Base-by-base conservation (phyloP, 2,888 invertebrate genomes). In the Cataglyphis cursor region DNA sequence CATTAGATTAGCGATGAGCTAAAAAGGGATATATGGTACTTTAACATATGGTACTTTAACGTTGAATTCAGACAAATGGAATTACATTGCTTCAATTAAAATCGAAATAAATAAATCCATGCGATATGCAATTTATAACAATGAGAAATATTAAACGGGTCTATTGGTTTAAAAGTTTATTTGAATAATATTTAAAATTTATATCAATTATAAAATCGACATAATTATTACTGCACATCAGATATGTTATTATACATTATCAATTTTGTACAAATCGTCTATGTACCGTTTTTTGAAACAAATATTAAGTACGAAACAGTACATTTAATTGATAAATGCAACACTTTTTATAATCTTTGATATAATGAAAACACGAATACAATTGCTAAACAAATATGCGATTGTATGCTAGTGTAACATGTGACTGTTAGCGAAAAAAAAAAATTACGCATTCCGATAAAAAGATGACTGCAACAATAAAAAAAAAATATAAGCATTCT, bases 331-430 rank as follows among this genome's bases (percentile, higher is more conserved):
- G 44, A 59, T 41, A 48, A 44, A 64, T 28, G 64, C 41, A 83
- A 83, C 84, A 86, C 81, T 87, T 87, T 87, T 86, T 76, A 21
- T 68, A 78, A 68, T 59, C 41, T 44, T 15, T 15, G 21, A 78
- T 41, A 35, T 31, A 8, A 51, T 51, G 31, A 12, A 35, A 31
- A 31, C 41, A 78, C 10, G 35, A 24, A 35, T 59, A 35, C 68
- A 68, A 76, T 24, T 48, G 76, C 57, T 76, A 12, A 76, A 24
- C 21, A 41, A 82, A 51, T 74, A 66, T 51, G 8, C 9, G 35
- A 59, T 65, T 68, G 59, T 80, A 68, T 44, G 54, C 65, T 24
- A 28, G 35, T 65, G 65, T 62, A 31, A 73, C 72, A 82, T 82
- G 18, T 80, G 68, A 68, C 35, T 59, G 59, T 59, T 59, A 35